Evolutionary conservation across 2,888 invertebrate genomes (phyloP), one percentile per base, ranked within the genome.

Genomic region (Epistrophe eligans): DNA sequence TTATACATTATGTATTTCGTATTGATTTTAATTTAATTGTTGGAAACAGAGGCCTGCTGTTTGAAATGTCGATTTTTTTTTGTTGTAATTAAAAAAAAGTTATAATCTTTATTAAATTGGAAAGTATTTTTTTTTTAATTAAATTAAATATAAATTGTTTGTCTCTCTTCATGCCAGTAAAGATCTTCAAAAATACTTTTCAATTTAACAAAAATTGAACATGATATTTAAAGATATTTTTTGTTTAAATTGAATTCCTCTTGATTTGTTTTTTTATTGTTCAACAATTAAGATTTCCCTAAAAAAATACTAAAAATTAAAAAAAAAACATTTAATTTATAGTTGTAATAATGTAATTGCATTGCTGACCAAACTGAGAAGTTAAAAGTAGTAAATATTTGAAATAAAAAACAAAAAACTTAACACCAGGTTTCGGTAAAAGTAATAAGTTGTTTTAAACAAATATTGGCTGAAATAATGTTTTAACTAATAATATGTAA

Each of bases 191-290:
- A 64, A 73, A 73, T 58, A 64, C 80, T 81, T 77, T 84, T 81
- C 84, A 77, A 77, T 84, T 81, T 77, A 84, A 80, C 72, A 84
- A 81, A 84, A 84, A 80, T 80, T 84, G 72, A 60, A 77, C 84
- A 80, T 77, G 62, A 71, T 38, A 74, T 52, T 32, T 35, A 13
- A 64, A 32, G 19, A 19, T 73, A 4, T 55, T 11, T 32, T 55
- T 64, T 43, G 35, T 35, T 35, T 35, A 6, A 35, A 32, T 24
- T 32, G 43, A 13, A 19, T 66, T 58, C 17, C 60, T 72, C 57
- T 52, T 15, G 32, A n/a, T 40, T 38, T 72, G 4, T 48, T 55
- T 62, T 62, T 58, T 24, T 50, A 60, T 67, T 77, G 43, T 72
- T 77, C 38, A 50, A 71, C 60, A 60, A 79, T 79, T 79, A 60